Percentiles rank a stretch among this genome's conserved stretches.
phyloP scores from a whole-genome alignment of 2,888 invertebrate species.

The Perizoma affinitatum region DNA sequence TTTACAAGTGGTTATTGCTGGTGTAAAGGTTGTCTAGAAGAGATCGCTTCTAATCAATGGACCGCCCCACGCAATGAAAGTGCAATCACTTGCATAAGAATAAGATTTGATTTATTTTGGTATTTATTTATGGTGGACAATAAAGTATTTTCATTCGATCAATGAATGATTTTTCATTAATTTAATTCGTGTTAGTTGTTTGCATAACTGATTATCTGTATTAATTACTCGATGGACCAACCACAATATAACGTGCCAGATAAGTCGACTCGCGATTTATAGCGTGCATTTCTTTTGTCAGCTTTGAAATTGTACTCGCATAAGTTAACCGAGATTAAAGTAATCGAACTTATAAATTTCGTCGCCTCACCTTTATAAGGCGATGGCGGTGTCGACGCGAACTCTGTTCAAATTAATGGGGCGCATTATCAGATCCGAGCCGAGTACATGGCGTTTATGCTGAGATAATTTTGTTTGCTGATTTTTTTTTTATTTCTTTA shows the following conservation, averaged over 20 bases:
- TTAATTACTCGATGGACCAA: slow-evolving; percentile 55
- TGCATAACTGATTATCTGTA: slow-evolving; percentile 56
- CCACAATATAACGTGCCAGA: slow-evolving; percentile 77
- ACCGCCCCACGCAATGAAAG: too few species aligned
- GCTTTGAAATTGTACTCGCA: slow-evolving; percentile 84
- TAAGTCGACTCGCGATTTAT: slow-evolving; percentile 77
- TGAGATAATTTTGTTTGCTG: slow-evolving; percentile 79
- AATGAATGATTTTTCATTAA: too few species aligned
- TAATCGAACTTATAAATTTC: slow-evolving; percentile 85
- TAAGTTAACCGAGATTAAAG: slow-evolving; percentile 84
- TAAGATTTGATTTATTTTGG: too few species aligned
- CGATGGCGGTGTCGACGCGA: slow-evolving; percentile 81
- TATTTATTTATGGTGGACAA: too few species aligned
- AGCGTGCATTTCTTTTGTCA: slow-evolving; percentile 84
- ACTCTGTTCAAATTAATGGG: slow-evolving; percentile 83
- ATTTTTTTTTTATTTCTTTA: slow-evolving; percentile 62
- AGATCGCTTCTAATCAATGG: too few species aligned
- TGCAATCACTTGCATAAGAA: too few species aligned
- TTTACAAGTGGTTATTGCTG: too few species aligned
- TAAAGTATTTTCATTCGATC: too few species aligned
- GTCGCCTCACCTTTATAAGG: slow-evolving; percentile 84
- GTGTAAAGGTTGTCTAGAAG: too few species aligned
- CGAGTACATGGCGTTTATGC: slow-evolving; percentile 83
- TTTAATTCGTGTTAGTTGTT: neutral
- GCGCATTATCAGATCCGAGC: slow-evolving; percentile 80